These are phyloP conservation scores for Lasioglossum pauxillum DNA, from an alignment of 2,888 invertebrate genomes.

Conservation along the genomic window DNA sequence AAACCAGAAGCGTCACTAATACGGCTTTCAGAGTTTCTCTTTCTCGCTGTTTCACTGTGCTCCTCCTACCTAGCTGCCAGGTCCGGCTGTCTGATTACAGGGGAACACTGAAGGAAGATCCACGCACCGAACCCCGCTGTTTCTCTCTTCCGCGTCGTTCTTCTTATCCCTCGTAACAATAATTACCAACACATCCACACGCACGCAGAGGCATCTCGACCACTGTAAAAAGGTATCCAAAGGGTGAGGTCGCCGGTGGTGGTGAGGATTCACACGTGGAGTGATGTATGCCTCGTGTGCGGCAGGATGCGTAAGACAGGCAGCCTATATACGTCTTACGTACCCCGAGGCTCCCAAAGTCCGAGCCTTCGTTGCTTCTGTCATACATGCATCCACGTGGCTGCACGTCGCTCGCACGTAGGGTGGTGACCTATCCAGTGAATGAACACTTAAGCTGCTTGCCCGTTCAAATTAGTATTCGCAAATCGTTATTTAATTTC, in stretches of 20 bases:
- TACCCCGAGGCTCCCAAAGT: constrained; percentile 72
- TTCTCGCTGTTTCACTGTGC: constrained; percentile 42
- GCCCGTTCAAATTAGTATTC: background rate
- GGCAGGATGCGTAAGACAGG: constrained; percentile 78
- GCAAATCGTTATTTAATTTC: constrained; percentile 1
- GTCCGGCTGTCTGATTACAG: constrained; percentile 74
- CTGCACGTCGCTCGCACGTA: background rate
- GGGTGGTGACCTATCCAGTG: background rate
- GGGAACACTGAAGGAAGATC: constrained; percentile 73
- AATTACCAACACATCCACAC: constrained; percentile 73
- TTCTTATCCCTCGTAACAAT: constrained; percentile 75
- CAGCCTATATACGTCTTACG: constrained; percentile 76
- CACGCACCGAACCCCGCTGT: constrained; percentile 71
- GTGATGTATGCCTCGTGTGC: constrained; percentile 76
- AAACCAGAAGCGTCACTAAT: constrained; percentile 59
- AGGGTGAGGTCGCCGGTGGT: constrained; percentile 52
- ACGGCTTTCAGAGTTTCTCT: constrained; percentile 54
- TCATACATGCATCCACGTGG: constrained; percentile 56
- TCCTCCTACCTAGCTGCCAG: constrained; percentile 38
- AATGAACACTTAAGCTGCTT: background rate
- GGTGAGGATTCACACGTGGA: constrained; percentile 71
- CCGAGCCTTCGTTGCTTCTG: constrained; percentile 68
- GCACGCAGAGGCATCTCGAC: background rate
- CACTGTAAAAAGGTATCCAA: constrained; percentile 33
- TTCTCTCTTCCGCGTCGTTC: constrained; percentile 70